Percentiles rank a stretch among this genome's conserved stretches.
Conservation (phyloP, 2,888 invertebrate species). For the Idaea biselata region DNA sequence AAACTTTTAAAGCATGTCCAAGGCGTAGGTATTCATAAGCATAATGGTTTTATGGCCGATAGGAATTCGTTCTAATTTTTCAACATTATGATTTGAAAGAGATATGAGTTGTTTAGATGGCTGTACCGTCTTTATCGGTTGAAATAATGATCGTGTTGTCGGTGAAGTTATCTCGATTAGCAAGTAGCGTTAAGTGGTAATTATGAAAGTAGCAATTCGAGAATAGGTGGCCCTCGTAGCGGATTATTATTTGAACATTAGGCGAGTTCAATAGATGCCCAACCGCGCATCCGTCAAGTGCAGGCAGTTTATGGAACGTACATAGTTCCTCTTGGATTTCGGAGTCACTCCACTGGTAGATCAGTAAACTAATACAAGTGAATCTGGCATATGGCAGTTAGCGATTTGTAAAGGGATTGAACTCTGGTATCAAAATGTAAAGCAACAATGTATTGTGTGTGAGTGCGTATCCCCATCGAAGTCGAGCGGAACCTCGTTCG, state of each 20-base stretch:
- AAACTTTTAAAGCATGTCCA: background rate
- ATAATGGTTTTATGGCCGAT: background rate
- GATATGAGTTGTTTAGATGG: background rate
- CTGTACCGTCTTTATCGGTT: conserved; percentile 1
- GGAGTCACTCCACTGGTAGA: too few species aligned
- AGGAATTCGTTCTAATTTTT: background rate
- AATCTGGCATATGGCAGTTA: too few species aligned
- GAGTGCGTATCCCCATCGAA: too few species aligned
- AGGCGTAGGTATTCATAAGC: background rate
- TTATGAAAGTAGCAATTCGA: background rate
- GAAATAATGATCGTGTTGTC: background rate
- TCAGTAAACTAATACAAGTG: too few species aligned
- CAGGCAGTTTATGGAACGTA: too few species aligned
- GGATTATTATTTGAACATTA: conserved; percentile 4
- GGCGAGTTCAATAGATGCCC: background rate
- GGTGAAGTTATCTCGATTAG: conserved; percentile 22
- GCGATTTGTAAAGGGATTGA: too few species aligned
- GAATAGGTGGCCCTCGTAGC: background rate
- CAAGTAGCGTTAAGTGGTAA: conserved; percentile 20
- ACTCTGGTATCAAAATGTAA: too few species aligned
- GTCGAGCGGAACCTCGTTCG: too few species aligned
- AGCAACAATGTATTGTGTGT: too few species aligned
- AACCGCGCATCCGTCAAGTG: too few species aligned
- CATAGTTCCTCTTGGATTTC: too few species aligned
- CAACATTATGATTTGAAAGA: background rate